Evolutionary conservation across 2,888 invertebrate genomes (phyloP).

Genomic region (Cheilosia scutellata): DNA sequence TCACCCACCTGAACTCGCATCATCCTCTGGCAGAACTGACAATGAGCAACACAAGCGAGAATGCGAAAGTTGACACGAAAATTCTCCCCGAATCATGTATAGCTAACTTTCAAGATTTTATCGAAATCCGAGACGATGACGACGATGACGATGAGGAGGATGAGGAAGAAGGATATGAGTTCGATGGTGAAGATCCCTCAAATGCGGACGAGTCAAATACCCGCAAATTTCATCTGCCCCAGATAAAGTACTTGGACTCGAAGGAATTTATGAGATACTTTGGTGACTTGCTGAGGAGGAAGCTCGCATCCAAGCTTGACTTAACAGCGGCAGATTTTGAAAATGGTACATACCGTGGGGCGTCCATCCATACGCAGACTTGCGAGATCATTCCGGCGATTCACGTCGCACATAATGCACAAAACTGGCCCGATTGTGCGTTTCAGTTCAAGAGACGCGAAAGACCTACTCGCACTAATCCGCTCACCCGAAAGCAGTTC

Average conservation of each 20-base stretch:
- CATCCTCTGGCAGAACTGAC: constrained; percentile 84
- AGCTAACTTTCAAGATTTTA: constrained; percentile 79
- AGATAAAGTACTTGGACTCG: constrained; percentile 86
- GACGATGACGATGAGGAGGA: constrained; percentile 77
- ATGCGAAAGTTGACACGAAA: constrained; percentile 76
- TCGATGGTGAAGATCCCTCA: constrained; percentile 68
- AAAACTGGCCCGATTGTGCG: constrained; percentile 90
- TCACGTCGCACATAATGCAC: constrained; percentile 81
- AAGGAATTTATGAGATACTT: constrained; percentile 89
- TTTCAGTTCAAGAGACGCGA: constrained; percentile 88
- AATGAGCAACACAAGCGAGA: constrained; percentile 72
- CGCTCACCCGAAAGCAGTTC: constrained; percentile 86
- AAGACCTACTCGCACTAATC: constrained; percentile 86
- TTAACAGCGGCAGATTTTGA: constrained; percentile 86
- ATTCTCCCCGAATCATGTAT: constrained; percentile 82
- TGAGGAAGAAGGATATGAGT: constrained; percentile 73
- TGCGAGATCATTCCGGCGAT: constrained; percentile 90
- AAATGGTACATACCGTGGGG: constrained; percentile 87
- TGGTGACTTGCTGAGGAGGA: constrained; percentile 86
- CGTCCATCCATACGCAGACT: constrained; percentile 87
- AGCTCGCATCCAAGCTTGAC: constrained; percentile 86
- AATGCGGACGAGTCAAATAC: not conserved
- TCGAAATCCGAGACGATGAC: constrained; percentile 78
- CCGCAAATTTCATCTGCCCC: constrained; percentile 70
- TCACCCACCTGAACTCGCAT: constrained; percentile 86